phyloP scores from a whole-genome alignment of 2,888 invertebrate species.

The Lacanobia wlatinum region DNA sequence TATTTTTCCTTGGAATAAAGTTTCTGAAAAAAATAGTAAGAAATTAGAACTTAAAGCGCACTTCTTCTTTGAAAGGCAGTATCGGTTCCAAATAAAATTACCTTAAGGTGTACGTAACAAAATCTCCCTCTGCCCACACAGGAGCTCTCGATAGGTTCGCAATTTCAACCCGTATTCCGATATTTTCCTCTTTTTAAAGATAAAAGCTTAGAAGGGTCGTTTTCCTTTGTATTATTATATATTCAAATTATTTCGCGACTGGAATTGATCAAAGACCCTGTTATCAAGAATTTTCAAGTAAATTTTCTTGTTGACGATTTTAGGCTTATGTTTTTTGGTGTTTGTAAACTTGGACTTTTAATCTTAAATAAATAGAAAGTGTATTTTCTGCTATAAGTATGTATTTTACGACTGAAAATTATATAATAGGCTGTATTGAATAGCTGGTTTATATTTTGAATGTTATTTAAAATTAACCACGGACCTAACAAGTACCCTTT shows the following conservation, averaged over 20 bases:
- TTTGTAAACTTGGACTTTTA: constrained; percentile 1
- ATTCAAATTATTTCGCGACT: constrained; percentile 49
- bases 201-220: constrained; percentile 24
- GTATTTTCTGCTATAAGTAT: too few relatives aligned
- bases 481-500: constrained; percentile 20
- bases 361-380: background rate
- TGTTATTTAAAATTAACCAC: background rate
- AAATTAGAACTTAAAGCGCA: background rate
- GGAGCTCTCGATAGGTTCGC: constrained; percentile 31
- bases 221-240: constrained; percentile 35
- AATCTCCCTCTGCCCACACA: background rate
- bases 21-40: background rate
- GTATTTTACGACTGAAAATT: background rate
- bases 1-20: too few relatives aligned
- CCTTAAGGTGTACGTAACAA: background rate
- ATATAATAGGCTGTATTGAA: background rate
- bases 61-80: background rate
- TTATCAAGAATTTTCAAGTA: constrained; percentile 7
- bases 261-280: constrained; percentile 50
- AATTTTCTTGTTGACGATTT: constrained; percentile 16
- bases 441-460: background rate
- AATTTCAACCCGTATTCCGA: constrained; percentile 46
- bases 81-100: constrained; percentile 16
- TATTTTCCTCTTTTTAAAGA: constrained; percentile 19
- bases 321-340: background rate